Percentiles rank a stretch among this genome's conserved stretches.
phyloP scores from a whole-genome alignment of 2,888 invertebrate genomes.

The Synanthedon formicaeformis region DNA sequence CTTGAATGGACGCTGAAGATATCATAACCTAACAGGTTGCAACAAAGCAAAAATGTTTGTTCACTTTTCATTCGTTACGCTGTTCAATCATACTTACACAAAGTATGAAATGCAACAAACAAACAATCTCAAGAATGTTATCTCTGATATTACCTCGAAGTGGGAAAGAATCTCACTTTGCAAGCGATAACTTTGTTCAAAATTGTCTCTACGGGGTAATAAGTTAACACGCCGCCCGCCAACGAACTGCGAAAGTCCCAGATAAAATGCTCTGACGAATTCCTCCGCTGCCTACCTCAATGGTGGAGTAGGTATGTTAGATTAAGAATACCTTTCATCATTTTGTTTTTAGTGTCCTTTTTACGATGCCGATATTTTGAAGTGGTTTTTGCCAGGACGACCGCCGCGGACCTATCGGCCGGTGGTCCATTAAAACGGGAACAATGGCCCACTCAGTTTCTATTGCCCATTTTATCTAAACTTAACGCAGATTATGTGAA shows the following conservation, averaged over 20 bases:
- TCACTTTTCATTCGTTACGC: too few species aligned
- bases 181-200: constrained; percentile 42
- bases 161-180: constrained; percentile 32
- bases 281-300: constrained; percentile 49
- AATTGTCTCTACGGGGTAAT: constrained; percentile 12
- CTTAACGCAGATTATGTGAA: constrained; percentile 61
- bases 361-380: constrained; percentile 42
- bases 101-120: too few species aligned
- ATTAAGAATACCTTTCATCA: constrained; percentile 9
- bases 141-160: not conserved
- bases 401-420: constrained; percentile 33
- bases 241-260: constrained; percentile 58
- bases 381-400: constrained; percentile 46
- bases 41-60: too few species aligned
- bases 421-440: constrained; percentile 63
- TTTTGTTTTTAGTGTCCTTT: constrained; percentile 47
- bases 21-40: too few species aligned
- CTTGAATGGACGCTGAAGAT: too few species aligned
- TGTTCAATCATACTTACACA: too few species aligned
- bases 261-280: constrained; percentile 65
- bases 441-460: constrained; percentile 57
- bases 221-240: constrained; percentile 56
- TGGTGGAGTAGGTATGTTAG: constrained; percentile 35
- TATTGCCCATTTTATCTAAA: constrained; percentile 61
- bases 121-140: not conserved